A percentile compares a stretch with the other conserved stretches of the same genome.
These are phyloP conservation scores for Nowickia ferox DNA, from an alignment of 2,888 invertebrate genomes.

Conservation along the genomic window DNA sequence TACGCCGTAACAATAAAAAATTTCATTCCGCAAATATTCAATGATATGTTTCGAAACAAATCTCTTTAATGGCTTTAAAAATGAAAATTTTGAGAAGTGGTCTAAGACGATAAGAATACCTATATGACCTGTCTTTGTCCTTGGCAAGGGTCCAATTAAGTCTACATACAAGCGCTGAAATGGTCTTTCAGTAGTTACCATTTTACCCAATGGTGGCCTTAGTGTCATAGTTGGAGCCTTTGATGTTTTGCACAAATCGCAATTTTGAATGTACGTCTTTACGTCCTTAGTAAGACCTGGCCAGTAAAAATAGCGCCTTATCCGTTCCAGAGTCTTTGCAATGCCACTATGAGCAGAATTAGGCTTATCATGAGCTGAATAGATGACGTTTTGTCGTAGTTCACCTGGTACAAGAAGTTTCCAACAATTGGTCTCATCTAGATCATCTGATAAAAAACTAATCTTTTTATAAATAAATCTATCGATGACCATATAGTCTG, in stretches of 20 bases:
- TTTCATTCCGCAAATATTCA: background rate
- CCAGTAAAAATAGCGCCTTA: slow-evolving; percentile 6
- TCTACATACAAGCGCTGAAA: background rate
- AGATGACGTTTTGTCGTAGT: no score
- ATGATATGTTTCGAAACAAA: background rate
- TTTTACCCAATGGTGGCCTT: background rate
- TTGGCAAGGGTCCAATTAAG: background rate
- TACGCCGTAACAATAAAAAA: slow-evolving; percentile 12
- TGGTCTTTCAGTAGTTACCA: background rate
- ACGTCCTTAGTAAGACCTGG: background rate
- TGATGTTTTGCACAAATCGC: background rate
- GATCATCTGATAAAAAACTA: no score
- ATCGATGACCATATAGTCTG: no score
- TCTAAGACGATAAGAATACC: background rate
- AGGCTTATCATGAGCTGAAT: background rate
- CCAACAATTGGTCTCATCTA: no score
- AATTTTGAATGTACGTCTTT: background rate
- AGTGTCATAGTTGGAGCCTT: background rate
- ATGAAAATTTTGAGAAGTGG: background rate
- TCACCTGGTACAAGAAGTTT: no score
- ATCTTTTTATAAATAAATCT: no score
- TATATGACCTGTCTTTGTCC: background rate
- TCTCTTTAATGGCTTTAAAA: background rate
- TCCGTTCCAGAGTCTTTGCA: background rate
- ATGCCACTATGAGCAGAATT: background rate